A percentile compares a stretch with the other conserved stretches of the same genome.
Evolutionary conservation across 1,140 invertebrate genomes (phyloP).

Genomic region (Idris sp.): DNA sequence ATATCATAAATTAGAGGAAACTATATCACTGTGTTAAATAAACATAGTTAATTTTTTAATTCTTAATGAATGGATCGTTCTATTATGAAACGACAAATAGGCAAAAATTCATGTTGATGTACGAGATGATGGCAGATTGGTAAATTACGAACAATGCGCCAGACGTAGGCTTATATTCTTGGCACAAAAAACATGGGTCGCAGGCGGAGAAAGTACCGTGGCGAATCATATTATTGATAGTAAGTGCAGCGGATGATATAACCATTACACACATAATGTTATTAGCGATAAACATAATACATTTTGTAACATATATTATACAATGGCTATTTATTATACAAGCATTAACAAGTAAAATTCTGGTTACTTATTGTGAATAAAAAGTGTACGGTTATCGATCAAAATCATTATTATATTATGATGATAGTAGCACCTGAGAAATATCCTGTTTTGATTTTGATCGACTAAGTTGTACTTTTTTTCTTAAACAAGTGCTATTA

Average conservation of each 20-base stretch:
- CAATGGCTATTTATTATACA: slow-evolving; percentile 50
- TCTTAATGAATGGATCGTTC: slow-evolving; percentile 33
- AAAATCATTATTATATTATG: slow-evolving; percentile 38
- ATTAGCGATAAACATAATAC: slow-evolving; percentile 58
- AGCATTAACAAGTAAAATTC: slow-evolving; percentile 47
- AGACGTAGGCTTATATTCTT: slow-evolving; percentile 41
- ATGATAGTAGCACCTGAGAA: slow-evolving; percentile 6
- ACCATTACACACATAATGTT: slow-evolving; percentile 54
- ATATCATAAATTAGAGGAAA: slow-evolving; percentile 31
- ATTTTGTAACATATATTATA: slow-evolving; percentile 57
- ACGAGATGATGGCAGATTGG: slow-evolving; percentile 37
- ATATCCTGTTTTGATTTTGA: slow-evolving; percentile 32
- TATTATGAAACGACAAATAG: slow-evolving; percentile 39
- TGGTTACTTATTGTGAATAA: slow-evolving; percentile 9
- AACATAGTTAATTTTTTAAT: slow-evolving; percentile 27
- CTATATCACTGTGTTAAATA: slow-evolving; percentile 17
- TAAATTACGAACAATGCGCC: slow-evolving; percentile 29
- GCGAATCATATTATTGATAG: slow-evolving; percentile 59
- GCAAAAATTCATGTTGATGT: slow-evolving; percentile 27
- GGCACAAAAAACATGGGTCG: slow-evolving; percentile 47
- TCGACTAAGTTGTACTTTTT: slow-evolving; percentile 1
- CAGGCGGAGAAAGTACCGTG: slow-evolving; percentile 54
- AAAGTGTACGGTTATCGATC: slow-evolving; percentile 17
- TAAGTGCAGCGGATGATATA: slow-evolving; percentile 56
- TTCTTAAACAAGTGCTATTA: slow-evolving; percentile 13